A percentile compares a stretch with the other conserved stretches of the same genome.
Evolutionary conservation across 2,113 vertebrate genomes (phyloP).

Genomic region (Cichladusa arquata): DNA sequence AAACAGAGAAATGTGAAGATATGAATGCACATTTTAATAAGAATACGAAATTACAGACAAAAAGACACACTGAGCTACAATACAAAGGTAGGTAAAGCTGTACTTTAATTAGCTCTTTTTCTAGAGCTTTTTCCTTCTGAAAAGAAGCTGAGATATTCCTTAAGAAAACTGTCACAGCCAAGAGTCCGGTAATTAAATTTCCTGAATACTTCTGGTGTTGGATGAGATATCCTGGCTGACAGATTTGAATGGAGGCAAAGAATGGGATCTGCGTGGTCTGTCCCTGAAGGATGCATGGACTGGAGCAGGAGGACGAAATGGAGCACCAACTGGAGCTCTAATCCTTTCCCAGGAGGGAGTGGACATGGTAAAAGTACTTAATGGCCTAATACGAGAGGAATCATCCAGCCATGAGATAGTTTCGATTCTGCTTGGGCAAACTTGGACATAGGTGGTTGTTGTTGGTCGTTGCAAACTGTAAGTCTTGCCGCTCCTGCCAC

Average conservation of each 20-base stretch:
- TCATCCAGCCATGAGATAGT: too few species aligned
- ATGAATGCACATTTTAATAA: not conserved
- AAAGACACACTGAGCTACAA: slow-evolving; percentile 28
- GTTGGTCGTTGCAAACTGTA: too few species aligned
- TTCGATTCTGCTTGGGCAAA: too few species aligned
- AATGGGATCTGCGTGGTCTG: not conserved
- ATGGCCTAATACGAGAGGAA: too few species aligned
- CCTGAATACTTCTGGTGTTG: slow-evolving; percentile 23
- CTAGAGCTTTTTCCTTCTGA: slow-evolving; percentile 7
- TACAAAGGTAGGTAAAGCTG: slow-evolving; percentile 37
- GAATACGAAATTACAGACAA: slow-evolving; percentile 28
- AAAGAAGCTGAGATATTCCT: not conserved
- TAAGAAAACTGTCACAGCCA: not conserved
- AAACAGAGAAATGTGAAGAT: not conserved
- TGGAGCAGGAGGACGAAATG: too few species aligned
- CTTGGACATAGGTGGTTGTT: too few species aligned
- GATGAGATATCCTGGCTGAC: slow-evolving; percentile 15
- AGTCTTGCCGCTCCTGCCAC: too few species aligned
- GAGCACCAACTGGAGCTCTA: too few species aligned
- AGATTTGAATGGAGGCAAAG: not conserved
- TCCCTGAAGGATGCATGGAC: too few species aligned
- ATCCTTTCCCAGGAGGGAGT: too few species aligned
- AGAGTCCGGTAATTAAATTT: slow-evolving; percentile 36
- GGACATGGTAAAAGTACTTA: too few species aligned
- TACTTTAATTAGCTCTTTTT: slow-evolving; percentile 63